These are phyloP conservation scores for Menidia beryllina DNA, from an alignment of 2,113 vertebrate species.

Conservation along the genomic window DNA sequence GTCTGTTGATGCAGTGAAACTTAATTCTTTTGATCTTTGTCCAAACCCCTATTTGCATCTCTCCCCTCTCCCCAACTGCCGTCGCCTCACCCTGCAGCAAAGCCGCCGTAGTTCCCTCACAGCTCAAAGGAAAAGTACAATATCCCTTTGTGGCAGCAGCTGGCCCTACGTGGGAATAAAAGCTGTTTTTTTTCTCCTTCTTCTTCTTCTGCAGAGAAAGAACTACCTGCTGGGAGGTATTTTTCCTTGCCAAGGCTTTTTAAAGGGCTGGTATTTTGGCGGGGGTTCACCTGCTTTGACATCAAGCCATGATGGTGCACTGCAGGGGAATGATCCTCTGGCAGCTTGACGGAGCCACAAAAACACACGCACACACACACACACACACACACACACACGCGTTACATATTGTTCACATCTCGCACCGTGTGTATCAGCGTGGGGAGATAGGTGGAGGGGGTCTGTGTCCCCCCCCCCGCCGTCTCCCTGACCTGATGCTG, in stretches of 20 bases:
- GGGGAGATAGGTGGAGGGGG: neutral
- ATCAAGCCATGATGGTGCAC: constrained; percentile 57
- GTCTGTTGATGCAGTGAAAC: constrained; percentile 64
- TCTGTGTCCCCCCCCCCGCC: constrained; percentile 45
- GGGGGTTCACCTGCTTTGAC: constrained; percentile 49
- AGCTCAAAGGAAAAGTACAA: constrained; percentile 63
- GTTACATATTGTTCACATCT: constrained; percentile 57
- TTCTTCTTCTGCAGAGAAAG: constrained; percentile 39
- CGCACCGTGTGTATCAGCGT: constrained; percentile 29
- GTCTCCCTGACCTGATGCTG: constrained; percentile 68
- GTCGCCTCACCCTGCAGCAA: constrained; percentile 34
- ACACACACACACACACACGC: constrained; percentile 12
- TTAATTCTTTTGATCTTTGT: constrained; percentile 68
- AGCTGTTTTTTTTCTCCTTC: constrained; percentile 43
- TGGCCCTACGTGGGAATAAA: constrained; percentile 51
- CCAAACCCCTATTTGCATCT: constrained; percentile 55
- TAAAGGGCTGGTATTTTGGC: constrained; percentile 59
- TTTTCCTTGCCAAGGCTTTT: constrained; percentile 48
- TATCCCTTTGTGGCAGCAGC: constrained; percentile 59
- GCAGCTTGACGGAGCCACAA: constrained; percentile 16
- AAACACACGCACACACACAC: too few species aligned
- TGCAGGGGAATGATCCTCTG: constrained; percentile 51
- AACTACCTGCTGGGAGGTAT: constrained; percentile 51
- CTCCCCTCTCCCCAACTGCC: constrained; percentile 7
- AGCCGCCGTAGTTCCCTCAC: constrained; percentile 49